Evolutionary conservation across 2,888 invertebrate genomes (phyloP).

Genomic region (Diaperis boleti): DNA sequence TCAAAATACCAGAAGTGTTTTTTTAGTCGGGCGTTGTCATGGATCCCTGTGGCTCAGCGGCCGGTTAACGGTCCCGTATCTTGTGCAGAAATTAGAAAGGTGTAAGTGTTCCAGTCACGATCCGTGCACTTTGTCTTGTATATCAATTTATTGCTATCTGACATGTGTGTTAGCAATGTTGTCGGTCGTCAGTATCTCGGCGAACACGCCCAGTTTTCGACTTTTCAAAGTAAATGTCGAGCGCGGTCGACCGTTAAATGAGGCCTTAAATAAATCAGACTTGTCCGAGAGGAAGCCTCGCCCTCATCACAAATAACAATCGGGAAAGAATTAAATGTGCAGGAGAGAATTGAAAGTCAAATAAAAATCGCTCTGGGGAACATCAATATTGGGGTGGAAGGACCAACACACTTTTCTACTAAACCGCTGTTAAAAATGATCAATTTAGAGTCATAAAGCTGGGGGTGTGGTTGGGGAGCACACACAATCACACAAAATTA

Average conservation of each 20-base stretch:
- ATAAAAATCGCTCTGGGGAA: too few species aligned
- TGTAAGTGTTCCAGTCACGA: slow-evolving; percentile 61
- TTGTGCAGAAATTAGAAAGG: slow-evolving; percentile 60
- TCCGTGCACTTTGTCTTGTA: slow-evolving; percentile 50
- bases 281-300: slow-evolving; percentile 13
- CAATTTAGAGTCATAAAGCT: too few species aligned
- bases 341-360: neutral
- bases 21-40: slow-evolving; percentile 28
- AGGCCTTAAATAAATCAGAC: slow-evolving; percentile 34
- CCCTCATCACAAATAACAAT: slow-evolving; percentile 2
- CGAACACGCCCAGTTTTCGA: slow-evolving; percentile 39
- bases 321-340: neutral
- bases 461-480: too few species aligned
- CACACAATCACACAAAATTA: too few species aligned
- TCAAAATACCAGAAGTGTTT: slow-evolving; percentile 32
- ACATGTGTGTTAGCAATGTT: slow-evolving; percentile 35
- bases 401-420: too few species aligned
- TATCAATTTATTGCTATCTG: slow-evolving; percentile 48
- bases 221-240: slow-evolving; percentile 39
- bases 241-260: slow-evolving; percentile 41
- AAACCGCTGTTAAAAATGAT: too few species aligned
- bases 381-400: too few species aligned
- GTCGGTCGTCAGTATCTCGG: slow-evolving; percentile 28
- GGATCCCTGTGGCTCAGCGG: slow-evolving; percentile 16
- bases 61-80: slow-evolving; percentile 33